Evolutionary conservation across 2,113 vertebrate genomes (phyloP).

Genomic region (Gymnogyps californianus): DNA sequence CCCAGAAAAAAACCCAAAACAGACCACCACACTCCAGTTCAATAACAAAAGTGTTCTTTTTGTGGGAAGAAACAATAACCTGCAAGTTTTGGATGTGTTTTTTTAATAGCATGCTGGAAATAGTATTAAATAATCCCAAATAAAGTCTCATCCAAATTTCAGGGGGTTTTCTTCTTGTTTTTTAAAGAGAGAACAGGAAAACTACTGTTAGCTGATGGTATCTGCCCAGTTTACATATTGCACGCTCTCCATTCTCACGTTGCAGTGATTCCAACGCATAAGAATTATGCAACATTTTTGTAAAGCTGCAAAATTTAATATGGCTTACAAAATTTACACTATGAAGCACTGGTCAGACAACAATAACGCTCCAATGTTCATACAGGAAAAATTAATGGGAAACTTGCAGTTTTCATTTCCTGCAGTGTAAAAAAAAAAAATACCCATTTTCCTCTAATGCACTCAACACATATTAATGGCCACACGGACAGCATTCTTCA

Average conservation of each 20-base stretch:
- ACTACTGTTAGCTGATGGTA: not conserved
- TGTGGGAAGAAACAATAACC: not conserved
- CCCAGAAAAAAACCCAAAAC: not conserved
- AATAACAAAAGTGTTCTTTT: not conserved
- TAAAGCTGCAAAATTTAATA: not conserved
- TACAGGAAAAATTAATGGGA: not conserved
- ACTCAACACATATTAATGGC: not conserved
- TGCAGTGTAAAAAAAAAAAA: not conserved
- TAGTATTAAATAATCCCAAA: not conserved
- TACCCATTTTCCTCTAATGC: not conserved
- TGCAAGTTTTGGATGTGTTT: not conserved
- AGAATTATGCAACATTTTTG: not conserved
- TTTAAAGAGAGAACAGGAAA: not conserved
- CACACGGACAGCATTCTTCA: not conserved
- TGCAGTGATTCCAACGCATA: not conserved
- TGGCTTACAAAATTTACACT: not conserved
- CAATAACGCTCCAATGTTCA: not conserved
- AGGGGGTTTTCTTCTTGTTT: accelerated
- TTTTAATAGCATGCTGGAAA: not conserved
- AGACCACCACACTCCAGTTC: not conserved
- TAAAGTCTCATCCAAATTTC: not conserved
- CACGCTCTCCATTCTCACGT: not conserved
- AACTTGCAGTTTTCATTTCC: not conserved
- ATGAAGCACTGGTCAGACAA: not conserved
- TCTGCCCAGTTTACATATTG: not conserved